These are phyloP conservation scores for Tinea pellionella DNA, from an alignment of 2,888 invertebrate species.

Conservation along the genomic window DNA sequence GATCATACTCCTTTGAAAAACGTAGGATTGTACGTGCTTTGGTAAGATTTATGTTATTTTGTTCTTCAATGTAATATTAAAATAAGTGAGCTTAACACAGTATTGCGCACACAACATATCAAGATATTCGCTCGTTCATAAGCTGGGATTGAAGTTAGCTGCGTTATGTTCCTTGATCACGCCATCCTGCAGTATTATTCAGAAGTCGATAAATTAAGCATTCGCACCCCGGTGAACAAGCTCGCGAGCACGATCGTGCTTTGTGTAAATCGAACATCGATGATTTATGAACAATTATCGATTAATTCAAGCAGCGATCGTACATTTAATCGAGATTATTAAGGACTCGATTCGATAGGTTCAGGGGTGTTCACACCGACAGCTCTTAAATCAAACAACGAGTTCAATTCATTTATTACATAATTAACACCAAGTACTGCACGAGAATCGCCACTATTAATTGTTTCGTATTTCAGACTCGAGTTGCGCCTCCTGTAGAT, in stretches of 20 bases:
- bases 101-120: constrained; percentile 12
- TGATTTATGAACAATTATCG: constrained; percentile 70
- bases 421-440: constrained; percentile 25
- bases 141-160: constrained; percentile 4
- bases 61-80: not conserved
- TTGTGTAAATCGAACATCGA: constrained; percentile 65
- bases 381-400: constrained; percentile 39
- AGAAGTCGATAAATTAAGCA: constrained; percentile 53
- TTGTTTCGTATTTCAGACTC: not conserved
- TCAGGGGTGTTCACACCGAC: constrained; percentile 33
- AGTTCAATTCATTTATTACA: constrained; percentile 28
- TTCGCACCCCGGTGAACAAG: constrained; percentile 49
- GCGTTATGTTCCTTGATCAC: constrained; percentile 55
- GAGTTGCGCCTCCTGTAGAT: not conserved
- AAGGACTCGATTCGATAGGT: constrained; percentile 34
- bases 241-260: constrained; percentile 33
- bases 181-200: constrained; percentile 52
- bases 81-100: constrained; percentile 3
- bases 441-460: not conserved
- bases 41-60: not conserved
- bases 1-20: no score
- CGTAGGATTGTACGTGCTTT: not conserved
- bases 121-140: constrained; percentile 10
- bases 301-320: constrained; percentile 69
- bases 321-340: constrained; percentile 63